Percentiles rank a stretch among this genome's conserved stretches.
These are phyloP conservation scores for Akabosia matsudoensis DNA, from an alignment of 1,140 invertebrate genomes.

Conservation along the genomic window DNA sequence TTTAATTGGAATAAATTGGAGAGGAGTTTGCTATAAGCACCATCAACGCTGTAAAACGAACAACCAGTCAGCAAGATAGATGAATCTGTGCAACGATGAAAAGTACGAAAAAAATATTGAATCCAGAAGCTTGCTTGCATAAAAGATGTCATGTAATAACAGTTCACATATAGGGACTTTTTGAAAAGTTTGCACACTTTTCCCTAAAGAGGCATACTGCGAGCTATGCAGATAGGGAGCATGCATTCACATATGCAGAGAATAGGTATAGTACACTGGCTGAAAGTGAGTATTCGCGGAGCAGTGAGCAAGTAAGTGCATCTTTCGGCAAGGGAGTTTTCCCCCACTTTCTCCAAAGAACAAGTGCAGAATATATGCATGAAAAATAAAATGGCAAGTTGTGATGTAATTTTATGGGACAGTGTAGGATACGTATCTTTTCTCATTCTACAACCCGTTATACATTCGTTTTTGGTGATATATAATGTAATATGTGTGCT, in stretches of 20 bases:
- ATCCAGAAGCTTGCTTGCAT: neutral
- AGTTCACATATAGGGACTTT: neutral
- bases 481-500: neutral
- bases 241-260: neutral
- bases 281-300: neutral
- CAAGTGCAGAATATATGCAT: neutral
- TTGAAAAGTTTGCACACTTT: neutral
- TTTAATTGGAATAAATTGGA: too few species aligned
- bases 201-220: neutral
- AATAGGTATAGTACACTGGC: neutral
- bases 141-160: conserved; percentile 1
- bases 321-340: neutral
- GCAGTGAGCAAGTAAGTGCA: neutral
- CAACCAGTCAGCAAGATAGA: too few species aligned
- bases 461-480: neutral
- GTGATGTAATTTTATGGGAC: neutral
- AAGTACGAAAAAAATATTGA: neutral
- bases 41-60: neutral
- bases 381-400: neutral
- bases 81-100: too few species aligned
- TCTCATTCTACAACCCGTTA: neutral
- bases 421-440: neutral
- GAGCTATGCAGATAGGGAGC: too few species aligned
- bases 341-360: neutral
- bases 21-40: neutral